These are phyloP conservation scores for Lithophane leautieri DNA, from an alignment of 2,888 invertebrate genomes.

Conservation along the genomic window DNA sequence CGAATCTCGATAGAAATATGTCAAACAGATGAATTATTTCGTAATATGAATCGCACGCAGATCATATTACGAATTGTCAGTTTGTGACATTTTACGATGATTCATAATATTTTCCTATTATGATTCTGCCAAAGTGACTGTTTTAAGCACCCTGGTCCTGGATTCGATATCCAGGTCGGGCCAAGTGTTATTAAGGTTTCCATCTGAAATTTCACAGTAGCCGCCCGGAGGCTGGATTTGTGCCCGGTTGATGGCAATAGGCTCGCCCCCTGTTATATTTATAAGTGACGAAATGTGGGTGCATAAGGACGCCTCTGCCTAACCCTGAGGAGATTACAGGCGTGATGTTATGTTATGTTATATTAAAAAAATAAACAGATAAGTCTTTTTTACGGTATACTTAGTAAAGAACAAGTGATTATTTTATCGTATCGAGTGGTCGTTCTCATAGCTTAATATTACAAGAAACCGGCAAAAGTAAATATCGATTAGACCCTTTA, in stretches of 20 bases:
- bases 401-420: background rate
- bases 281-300: background rate
- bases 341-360: too few species aligned
- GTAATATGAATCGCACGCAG: too few species aligned
- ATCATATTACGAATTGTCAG: too few species aligned
- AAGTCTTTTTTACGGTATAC: background rate
- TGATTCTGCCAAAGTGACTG: too few species aligned
- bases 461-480: slow-evolving; percentile 8
- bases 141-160: too few species aligned
- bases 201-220: background rate
- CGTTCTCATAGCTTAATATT: slow-evolving; percentile 1
- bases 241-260: background rate
- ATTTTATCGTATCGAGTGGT: slow-evolving; percentile 23
- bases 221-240: background rate
- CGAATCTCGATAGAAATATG: too few species aligned
- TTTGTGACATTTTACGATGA: too few species aligned
- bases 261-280: background rate
- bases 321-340: background rate
- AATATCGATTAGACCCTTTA: too few species aligned
- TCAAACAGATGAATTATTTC: too few species aligned
- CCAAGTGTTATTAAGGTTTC: background rate
- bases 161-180: background rate
- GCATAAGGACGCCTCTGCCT: background rate
- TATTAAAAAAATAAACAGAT: background rate
- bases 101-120: too few species aligned